Evolutionary conservation across 2,888 invertebrate species (phyloP).

Genomic region (Plutella xylostella): DNA sequence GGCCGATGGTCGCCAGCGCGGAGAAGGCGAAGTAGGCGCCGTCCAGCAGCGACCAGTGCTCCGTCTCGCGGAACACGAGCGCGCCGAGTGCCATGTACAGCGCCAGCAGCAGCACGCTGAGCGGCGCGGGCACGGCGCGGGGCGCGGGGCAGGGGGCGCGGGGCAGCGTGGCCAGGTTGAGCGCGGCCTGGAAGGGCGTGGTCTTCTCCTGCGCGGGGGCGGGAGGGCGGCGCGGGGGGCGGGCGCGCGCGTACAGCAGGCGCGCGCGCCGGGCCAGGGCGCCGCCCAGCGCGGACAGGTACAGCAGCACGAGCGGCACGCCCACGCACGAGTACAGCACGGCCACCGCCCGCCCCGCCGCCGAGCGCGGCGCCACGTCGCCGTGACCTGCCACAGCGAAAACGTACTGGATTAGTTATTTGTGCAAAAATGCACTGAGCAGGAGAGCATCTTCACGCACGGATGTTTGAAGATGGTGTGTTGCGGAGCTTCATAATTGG

Average conservation of each 20-base stretch:
- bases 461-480: too few species aligned
- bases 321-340: constrained; percentile 87
- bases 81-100: constrained; percentile 92
- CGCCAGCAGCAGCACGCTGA: constrained; percentile 87
- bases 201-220: constrained; percentile 33
- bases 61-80: constrained; percentile 88
- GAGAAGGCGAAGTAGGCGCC: constrained; percentile 87
- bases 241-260: constrained; percentile 73
- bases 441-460: too few species aligned
- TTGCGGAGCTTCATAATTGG: too few species aligned
- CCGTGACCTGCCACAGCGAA: constrained; percentile 78
- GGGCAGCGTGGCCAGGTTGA: constrained; percentile 48
- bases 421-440: too few species aligned
- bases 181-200: constrained; percentile 57
- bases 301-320: constrained; percentile 89
- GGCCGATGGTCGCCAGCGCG: constrained; percentile 84
- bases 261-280: constrained; percentile 85
- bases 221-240: constrained; percentile 31
- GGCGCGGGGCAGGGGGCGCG: constrained; percentile 63
- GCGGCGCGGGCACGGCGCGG: constrained; percentile 86
- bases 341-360: constrained; percentile 85
- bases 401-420: too few species aligned
- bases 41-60: constrained; percentile 91
- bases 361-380: constrained; percentile 83
- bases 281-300: constrained; percentile 89